These are phyloP conservation scores for Diarsia rubi DNA, from an alignment of 2,888 invertebrate genomes.

Conservation along the genomic window DNA sequence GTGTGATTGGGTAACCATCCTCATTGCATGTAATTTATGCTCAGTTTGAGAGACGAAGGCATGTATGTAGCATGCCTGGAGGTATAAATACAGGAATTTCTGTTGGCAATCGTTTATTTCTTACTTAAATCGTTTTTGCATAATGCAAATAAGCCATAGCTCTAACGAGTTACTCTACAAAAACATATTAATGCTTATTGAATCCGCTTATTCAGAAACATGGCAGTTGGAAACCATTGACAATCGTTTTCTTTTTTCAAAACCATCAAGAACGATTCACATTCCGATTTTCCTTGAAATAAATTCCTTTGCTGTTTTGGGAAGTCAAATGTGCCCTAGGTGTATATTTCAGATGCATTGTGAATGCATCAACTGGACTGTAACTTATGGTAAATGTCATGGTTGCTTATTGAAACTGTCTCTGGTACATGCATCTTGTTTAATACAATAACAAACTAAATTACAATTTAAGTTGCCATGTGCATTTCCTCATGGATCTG, in stretches of 20 bases:
- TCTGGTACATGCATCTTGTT: conserved; percentile 35
- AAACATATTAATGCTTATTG: neutral
- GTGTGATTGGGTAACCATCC: conserved; percentile 41
- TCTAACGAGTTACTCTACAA: neutral
- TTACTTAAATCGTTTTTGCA: conserved; percentile 20
- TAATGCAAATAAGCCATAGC: conserved; percentile 12
- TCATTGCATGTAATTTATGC: conserved; percentile 21
- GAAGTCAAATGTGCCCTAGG: neutral
- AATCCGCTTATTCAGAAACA: conserved; percentile 1
- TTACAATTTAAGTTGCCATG: conserved; percentile 53
- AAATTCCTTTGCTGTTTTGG: neutral
- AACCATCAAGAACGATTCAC: neutral
- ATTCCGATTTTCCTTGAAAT: neutral
- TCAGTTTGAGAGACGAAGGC: conserved; percentile 11
- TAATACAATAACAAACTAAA: conserved; percentile 51
- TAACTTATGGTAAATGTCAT: conserved; percentile 19
- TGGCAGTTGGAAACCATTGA: neutral
- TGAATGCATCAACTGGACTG: conserved; percentile 24
- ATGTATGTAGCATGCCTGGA: conserved; percentile 7
- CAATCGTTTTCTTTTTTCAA: neutral
- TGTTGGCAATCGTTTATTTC: conserved; percentile 28
- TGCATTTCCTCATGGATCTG: conserved; percentile 57
- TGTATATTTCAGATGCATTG: neutral
- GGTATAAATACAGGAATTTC: conserved; percentile 19
- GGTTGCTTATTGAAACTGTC: conserved; percentile 18